Percentiles rank a stretch among this genome's conserved stretches.
Evolutionary conservation across 2,888 invertebrate genomes (phyloP).

Genomic region (Tenthredo notha): DNA sequence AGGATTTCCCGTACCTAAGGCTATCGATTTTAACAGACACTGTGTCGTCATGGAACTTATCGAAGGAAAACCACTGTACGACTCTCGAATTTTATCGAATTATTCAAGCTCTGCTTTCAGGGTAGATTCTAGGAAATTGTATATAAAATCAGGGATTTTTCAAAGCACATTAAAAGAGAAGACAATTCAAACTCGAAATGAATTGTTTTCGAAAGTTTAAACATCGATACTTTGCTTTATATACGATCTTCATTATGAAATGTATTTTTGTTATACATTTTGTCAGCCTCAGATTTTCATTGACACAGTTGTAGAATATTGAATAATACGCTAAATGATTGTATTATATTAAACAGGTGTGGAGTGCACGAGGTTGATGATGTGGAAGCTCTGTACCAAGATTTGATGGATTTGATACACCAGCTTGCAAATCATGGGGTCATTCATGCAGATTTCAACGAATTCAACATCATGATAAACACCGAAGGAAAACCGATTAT

Average conservation of each 20-base stretch:
- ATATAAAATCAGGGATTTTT: background rate
- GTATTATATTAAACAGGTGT: constrained; percentile 74
- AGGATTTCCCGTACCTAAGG: constrained; percentile 96
- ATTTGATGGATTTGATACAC: constrained; percentile 96
- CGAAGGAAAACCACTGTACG: constrained; percentile 89
- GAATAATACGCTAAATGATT: background rate
- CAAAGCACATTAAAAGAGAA: background rate
- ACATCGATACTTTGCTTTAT: background rate
- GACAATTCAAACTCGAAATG: background rate
- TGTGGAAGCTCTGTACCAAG: constrained; percentile 91
- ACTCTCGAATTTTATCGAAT: background rate
- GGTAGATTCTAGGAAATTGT: background rate
- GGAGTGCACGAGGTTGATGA: constrained; percentile 84
- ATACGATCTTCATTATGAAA: background rate
- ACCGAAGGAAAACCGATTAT: constrained; percentile 90
- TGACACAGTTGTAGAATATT: background rate
- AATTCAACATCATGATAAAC: constrained; percentile 97
- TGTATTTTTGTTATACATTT: background rate
- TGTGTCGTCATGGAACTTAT: constrained; percentile 98
- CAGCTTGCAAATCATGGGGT: constrained; percentile 96
- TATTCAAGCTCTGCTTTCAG: background rate
- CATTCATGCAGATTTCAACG: constrained; percentile 99
- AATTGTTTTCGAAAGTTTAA: background rate
- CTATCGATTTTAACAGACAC: constrained; percentile 96
- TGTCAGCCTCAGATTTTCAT: background rate